These are phyloP conservation scores for Nasonovia ribisnigri DNA, from an alignment of 2,888 invertebrate species.

Conservation along the genomic window DNA sequence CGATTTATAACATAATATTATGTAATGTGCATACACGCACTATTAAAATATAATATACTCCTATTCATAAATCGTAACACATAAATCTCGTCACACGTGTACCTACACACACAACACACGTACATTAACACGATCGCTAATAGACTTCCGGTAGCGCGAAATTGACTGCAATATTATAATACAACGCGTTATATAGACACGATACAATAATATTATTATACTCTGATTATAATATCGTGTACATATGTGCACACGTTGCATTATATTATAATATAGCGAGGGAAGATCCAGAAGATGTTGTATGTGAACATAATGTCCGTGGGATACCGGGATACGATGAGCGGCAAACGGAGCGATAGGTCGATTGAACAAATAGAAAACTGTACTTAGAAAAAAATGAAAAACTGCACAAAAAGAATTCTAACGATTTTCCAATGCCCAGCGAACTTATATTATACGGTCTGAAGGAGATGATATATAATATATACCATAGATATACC, in stretches of 20 bases:
- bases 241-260: not conserved
- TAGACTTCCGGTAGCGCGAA: conserved; percentile 24
- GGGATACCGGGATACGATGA: not conserved
- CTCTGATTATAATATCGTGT: not conserved
- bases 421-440: not conserved
- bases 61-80: conserved; percentile 4
- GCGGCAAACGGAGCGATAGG: not conserved
- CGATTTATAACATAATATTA: not conserved
- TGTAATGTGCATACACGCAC: not conserved
- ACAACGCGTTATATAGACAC: not conserved
- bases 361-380: not conserved
- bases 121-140: not conserved
- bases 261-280: not conserved
- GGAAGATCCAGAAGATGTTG: not conserved
- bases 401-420: not conserved
- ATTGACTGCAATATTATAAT: not conserved
- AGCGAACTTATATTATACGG: not conserved
- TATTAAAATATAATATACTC: conserved; percentile 14
- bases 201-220: not conserved
- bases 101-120: conserved; percentile 1
- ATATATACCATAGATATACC: not conserved
- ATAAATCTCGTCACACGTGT: not conserved
- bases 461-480: not conserved
- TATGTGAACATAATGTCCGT: not conserved
- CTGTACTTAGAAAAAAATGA: not conserved